A percentile compares a stretch with the other conserved stretches of the same genome.
phyloP scores from a whole-genome alignment of 2,797 vertebrate genomes.

The Sparidentex hasta region DNA sequence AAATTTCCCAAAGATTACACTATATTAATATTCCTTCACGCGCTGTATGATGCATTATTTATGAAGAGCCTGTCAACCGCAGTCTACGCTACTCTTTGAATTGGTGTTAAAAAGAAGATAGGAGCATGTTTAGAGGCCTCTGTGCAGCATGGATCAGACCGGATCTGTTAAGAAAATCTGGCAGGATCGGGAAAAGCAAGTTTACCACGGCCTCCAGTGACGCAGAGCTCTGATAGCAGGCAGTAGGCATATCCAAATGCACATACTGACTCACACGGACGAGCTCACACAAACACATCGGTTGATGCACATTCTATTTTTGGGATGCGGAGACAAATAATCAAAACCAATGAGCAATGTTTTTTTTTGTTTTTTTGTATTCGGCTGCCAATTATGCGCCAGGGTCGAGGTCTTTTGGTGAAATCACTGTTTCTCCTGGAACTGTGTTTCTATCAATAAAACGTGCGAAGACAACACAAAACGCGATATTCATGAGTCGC shows the following conservation, averaged over 20 bases:
- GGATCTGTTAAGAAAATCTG: constrained; percentile 75
- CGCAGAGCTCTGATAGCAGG: constrained; percentile 27
- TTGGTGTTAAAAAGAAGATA: constrained; percentile 54
- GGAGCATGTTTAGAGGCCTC: constrained; percentile 53
- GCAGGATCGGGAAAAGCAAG: constrained; percentile 59
- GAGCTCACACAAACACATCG: constrained; percentile 5
- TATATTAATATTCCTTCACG: constrained; percentile 31
- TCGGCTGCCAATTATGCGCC: constrained; percentile 8
- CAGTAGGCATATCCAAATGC: constrained; percentile 13
- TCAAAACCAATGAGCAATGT: not conserved
- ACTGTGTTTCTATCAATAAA: constrained; percentile 17
- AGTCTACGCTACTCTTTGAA: constrained; percentile 51
- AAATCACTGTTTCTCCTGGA: not conserved
- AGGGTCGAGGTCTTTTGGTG: constrained; percentile 1
- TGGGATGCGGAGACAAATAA: constrained; percentile 22
- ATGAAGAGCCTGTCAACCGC: constrained; percentile 39
- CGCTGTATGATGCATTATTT: constrained; percentile 51
- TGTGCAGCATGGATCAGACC: constrained; percentile 61
- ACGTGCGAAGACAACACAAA: not conserved
- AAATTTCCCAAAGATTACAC: constrained; percentile 21
- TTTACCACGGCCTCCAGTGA: constrained; percentile 35
- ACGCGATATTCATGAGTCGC: not conserved
- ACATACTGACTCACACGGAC: constrained; percentile 11
- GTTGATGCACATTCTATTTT: constrained; percentile 7
- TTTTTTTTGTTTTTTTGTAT: constrained; percentile 10